Conservation (phyloP, 2,888 invertebrate species). For the Tachystola acroxantha region DNA sequence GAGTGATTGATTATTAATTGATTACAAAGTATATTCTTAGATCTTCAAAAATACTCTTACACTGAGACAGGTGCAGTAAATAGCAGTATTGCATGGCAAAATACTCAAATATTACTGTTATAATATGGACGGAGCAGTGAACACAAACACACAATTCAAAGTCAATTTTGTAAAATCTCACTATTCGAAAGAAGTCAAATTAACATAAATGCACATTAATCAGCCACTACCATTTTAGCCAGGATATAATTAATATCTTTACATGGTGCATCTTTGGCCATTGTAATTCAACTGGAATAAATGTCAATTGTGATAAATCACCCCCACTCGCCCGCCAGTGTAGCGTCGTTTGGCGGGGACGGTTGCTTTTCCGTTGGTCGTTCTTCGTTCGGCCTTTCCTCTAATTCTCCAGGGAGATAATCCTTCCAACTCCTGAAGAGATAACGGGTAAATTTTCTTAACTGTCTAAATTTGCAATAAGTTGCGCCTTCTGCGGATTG, state of each 20-base stretch:
- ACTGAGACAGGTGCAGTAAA: no score
- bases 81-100: no score
- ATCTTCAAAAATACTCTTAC: no score
- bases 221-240: constrained; percentile 23
- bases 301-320: neutral
- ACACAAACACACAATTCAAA: constrained; percentile 13
- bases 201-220: constrained; percentile 58
- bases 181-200: constrained; percentile 27
- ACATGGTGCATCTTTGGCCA: constrained; percentile 1
- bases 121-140: constrained; percentile 45
- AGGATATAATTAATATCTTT: no score
- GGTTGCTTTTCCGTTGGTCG: neutral
- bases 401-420: constrained; percentile 88
- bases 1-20: no score
- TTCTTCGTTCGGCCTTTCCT: constrained; percentile 31
- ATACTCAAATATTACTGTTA: constrained; percentile 8
- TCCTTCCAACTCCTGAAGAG: constrained; percentile 96
- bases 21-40: no score
- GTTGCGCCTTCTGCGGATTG: constrained; percentile 96
- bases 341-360: constrained; percentile 1
- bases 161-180: constrained; percentile 35
- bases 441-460: constrained; percentile 94
- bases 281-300: neutral
- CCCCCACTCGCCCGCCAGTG: constrained; percentile 2
- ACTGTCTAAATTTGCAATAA: constrained; percentile 94